Percentiles rank a stretch among this genome's conserved stretches.
phyloP scores from a whole-genome alignment of 2,113 vertebrate genomes.

The Stegostoma tigrinum region DNA sequence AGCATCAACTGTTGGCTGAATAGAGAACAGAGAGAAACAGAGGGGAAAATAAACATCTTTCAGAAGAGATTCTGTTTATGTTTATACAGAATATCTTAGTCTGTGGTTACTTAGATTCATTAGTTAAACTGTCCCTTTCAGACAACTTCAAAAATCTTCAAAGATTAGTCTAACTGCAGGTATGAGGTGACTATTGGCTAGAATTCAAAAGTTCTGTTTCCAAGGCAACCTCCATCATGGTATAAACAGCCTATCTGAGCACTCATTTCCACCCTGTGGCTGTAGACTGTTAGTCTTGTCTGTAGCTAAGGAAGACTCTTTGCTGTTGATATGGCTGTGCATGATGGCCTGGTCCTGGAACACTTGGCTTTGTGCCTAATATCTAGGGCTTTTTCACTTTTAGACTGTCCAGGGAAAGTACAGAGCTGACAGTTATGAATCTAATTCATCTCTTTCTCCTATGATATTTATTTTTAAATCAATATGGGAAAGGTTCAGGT shows the following conservation, averaged over 20 bases:
- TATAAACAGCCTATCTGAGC: not conserved
- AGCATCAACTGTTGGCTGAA: not conserved
- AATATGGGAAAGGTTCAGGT: not conserved
- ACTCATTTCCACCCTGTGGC: not conserved
- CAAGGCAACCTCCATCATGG: not conserved
- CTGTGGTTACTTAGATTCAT: not conserved
- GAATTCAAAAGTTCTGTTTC: conserved; percentile 6
- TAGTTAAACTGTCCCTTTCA: not conserved
- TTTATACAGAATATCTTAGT: not conserved
- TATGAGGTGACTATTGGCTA: not conserved
- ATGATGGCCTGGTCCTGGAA: not conserved
- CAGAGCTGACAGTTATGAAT: not conserved
- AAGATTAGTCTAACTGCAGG: not conserved
- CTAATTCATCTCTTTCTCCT: not conserved
- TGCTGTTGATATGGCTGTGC: not conserved
- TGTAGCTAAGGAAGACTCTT: not conserved
- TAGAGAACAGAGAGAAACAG: not conserved
- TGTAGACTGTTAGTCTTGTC: not conserved
- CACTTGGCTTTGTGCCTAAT: not conserved
- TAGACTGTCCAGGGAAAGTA: not conserved
- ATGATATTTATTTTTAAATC: not conserved
- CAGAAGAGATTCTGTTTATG: not conserved
- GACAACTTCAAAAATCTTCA: not conserved
- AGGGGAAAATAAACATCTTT: not conserved
- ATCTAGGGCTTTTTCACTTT: not conserved